Percentiles rank a stretch among this genome's conserved stretches.
phyloP scores from a whole-genome alignment of 2,113 vertebrate genomes.

The Peucedramus taeniatus region DNA sequence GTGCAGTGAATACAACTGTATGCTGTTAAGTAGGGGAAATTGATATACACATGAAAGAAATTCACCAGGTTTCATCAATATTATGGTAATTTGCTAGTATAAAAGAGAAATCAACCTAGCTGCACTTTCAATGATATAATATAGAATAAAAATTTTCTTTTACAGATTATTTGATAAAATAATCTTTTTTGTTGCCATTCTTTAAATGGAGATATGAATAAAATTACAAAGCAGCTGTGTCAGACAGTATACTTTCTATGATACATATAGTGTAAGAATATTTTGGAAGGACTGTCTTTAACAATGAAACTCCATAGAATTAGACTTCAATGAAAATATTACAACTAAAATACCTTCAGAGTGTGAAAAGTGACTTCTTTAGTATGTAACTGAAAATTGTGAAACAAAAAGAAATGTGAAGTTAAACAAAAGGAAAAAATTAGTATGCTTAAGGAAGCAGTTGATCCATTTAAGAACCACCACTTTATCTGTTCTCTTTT shows the following conservation, averaged over 20 bases:
- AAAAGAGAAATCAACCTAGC: not conserved
- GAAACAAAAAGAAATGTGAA: constrained; percentile 3
- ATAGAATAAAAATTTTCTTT: not conserved
- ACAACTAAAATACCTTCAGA: not conserved
- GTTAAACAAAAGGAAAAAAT: constrained; percentile 61
- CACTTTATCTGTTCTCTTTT: constrained; percentile 70
- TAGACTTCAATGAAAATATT: not conserved
- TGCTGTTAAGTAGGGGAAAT: not conserved
- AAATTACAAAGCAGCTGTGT: not conserved
- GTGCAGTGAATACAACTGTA: not conserved
- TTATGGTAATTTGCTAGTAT: not conserved
- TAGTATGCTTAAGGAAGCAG: constrained; percentile 45
- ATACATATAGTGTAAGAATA: not conserved
- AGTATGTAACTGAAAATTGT: constrained; percentile 1
- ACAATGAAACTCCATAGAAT: not conserved
- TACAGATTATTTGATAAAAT: not conserved
- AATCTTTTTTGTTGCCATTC: not conserved
- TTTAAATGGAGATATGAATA: not conserved
- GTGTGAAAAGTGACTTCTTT: not conserved
- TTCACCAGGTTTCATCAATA: not conserved
- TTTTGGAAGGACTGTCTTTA: not conserved
- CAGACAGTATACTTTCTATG: not conserved
- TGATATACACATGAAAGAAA: not conserved
- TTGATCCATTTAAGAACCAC: constrained; percentile 63
- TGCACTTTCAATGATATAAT: not conserved